Evolutionary conservation across 2,888 invertebrate genomes (phyloP), one percentile per base, ranked within the genome.

Genomic region (Drosophila nr. perissopoda): DNA sequence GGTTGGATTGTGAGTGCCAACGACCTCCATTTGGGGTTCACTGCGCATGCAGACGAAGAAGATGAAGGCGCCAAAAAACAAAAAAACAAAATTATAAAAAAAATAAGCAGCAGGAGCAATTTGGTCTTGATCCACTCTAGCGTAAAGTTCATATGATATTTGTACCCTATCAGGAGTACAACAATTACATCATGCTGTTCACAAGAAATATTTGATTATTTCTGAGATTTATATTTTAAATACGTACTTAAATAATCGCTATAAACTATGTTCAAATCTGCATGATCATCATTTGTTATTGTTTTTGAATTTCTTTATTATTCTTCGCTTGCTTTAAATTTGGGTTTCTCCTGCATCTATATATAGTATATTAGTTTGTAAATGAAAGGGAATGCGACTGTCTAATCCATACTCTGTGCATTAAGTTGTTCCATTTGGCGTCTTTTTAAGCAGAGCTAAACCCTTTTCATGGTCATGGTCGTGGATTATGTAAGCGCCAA

Each of bases 401-500:
- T 42, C 21, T 46, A 27, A 8, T 56, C 4, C 63, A 4, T 2
- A 8, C 18, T 7, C n/a, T 11, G 38, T 16, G 11, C 18, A 18
- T 27, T 36, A 33, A 49, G 16, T 25, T 27, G 21, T 57, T 29
- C 31, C 42, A 29, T 53, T n/a, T 33, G 62, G 16, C 18, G 38
- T 25, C 59, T 78, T 52, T 49, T 46, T 31, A 5, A 27, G 36
- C 38, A n/a, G 21, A 63, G 63, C 25, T 73, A 79, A 91, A 67
- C 72, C 67, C 79, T 76, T 83, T 87, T 83, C 89, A 90, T 85
- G 90, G 91, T 89, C 91, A 90, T 78, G 91, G 76, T 83, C 75
- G 48, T 70, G 78, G 69, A 48, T 91, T 88, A 73, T 85, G 89
- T 81, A 84, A 90, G 72, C 58, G 70, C 36, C 38, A 74, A 79